Evolutionary conservation across 2,888 invertebrate species (phyloP).

Genomic region (Ischnura elegans): DNA sequence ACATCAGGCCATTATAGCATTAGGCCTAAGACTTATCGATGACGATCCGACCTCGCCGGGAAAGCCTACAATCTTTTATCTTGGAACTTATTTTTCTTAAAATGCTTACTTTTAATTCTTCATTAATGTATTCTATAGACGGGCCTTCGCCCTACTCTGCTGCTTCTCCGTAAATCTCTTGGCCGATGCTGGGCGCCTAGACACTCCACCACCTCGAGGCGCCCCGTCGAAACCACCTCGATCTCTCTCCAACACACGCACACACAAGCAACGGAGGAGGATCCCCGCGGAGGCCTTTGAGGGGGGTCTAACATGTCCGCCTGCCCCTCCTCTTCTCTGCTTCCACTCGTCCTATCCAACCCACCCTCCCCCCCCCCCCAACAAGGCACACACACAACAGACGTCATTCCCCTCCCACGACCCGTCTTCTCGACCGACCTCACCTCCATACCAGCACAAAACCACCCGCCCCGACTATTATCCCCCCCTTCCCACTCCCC

Average conservation of each 20-base stretch:
- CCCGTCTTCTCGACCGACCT: conserved; percentile 37
- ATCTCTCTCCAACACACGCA: too few species aligned
- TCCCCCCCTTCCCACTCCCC: neutral
- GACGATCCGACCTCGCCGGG: too few species aligned
- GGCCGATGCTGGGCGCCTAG: too few species aligned
- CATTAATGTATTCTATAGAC: too few species aligned
- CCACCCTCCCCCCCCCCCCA: neutral
- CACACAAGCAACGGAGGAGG: conserved; percentile 16
- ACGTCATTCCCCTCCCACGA: conserved; percentile 64
- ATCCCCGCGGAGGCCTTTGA: conserved; percentile 57
- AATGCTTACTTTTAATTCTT: too few species aligned
- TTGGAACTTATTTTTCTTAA: too few species aligned
- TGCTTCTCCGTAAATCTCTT: too few species aligned
- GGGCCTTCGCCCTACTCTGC: too few species aligned
- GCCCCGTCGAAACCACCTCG: conserved; percentile 53
- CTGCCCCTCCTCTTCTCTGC: neutral
- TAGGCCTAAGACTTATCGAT: too few species aligned
- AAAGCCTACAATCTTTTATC: too few species aligned
- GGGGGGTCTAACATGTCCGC: conserved; percentile 65
- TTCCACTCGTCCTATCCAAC: neutral
- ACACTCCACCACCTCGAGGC: conserved; percentile 27
- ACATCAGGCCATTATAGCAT: too few species aligned
- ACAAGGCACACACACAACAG: neutral
- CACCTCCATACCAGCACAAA: too few species aligned
- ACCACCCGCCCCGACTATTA: neutral